These are phyloP conservation scores for Halcyon leucocephala DNA, from an alignment of 2,797 vertebrate genomes.

Conservation along the genomic window DNA sequence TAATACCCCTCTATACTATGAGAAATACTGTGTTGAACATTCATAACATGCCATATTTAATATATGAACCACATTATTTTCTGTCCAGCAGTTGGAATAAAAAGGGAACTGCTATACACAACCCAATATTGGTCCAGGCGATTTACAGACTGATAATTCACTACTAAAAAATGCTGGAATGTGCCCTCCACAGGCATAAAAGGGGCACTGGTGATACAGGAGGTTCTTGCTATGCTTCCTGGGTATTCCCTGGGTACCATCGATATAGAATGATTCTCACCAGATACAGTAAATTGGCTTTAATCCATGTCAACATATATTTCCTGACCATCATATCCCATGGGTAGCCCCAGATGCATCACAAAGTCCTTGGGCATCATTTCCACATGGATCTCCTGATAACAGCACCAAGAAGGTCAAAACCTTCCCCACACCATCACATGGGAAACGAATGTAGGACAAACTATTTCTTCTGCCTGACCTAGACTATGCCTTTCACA, in stretches of 20 bases:
- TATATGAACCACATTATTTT: neutral
- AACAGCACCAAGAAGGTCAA: neutral
- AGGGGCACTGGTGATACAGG: neutral
- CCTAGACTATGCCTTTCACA: accelerated
- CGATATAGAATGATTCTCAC: neutral
- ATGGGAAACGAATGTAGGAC: neutral
- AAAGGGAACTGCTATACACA: neutral
- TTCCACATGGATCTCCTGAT: neutral
- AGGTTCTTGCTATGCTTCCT: neutral
- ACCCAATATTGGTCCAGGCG: neutral
- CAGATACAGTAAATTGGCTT: neutral
- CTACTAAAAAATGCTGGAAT: neutral
- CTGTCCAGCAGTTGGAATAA: neutral
- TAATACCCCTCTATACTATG: neutral
- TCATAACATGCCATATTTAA: neutral
- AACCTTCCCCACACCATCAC: neutral
- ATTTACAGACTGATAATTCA: neutral
- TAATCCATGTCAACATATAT: accelerated
- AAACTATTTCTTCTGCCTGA: neutral
- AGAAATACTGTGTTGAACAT: neutral
- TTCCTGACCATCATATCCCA: neutral
- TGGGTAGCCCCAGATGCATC: neutral
- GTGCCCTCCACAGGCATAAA: neutral
- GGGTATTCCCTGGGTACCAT: neutral
- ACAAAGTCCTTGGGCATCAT: neutral